Base-by-base conservation (phyloP, 2,797 vertebrate genomes). In the Sylvilagus floridanus region DNA sequence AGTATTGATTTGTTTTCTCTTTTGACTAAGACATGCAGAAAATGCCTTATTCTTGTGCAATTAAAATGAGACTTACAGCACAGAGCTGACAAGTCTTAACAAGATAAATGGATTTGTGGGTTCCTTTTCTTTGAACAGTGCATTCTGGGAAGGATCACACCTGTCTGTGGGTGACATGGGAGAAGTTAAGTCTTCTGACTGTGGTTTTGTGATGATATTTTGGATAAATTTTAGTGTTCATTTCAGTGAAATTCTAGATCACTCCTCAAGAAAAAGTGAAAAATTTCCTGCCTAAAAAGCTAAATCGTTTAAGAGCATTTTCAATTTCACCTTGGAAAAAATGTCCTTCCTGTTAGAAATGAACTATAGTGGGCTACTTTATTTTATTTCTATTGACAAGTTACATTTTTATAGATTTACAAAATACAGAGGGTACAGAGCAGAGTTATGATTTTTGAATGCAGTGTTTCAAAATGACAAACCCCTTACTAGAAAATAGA, bases 11-110 rank as follows among this genome's bases (percentile, higher is more conserved):
- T 94, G 76, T 76, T 95, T 91, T 9, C 50, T n/a, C 2, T 4
- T 28, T 17, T 0, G 84, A 90, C 52, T 47, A 88, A 72, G 2
- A 78, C 10, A 54, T 75, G 17, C 26, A 89, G 42, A 88, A 14
- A 91, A 50, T 65, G 4, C 0, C 66, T 24, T 77, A 88, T 96
- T 93, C 73, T 77, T 21, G 0, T 78, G 30, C 93, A 65, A 88
- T 4, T 89, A 32, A 95, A 84, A 84, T 92, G 54, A 24, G 30
- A 10, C 93, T 93, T 88, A 83, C 75, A 84, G 96, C 54, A 62
- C 17, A 89, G 90, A 71, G 28, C 19, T 42, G 26, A 72, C 14
- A 93, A 14, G 21, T 73, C 65, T 95, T 85, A 82, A 92, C 22
- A 82, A 95, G 28, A 96, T 21, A 57, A 96, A 85, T 69, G 72